Percentiles rank a stretch among this genome's conserved stretches.
Evolutionary conservation across 1,140 invertebrate species (phyloP).

Genomic region (Ceratitis capitata): DNA sequence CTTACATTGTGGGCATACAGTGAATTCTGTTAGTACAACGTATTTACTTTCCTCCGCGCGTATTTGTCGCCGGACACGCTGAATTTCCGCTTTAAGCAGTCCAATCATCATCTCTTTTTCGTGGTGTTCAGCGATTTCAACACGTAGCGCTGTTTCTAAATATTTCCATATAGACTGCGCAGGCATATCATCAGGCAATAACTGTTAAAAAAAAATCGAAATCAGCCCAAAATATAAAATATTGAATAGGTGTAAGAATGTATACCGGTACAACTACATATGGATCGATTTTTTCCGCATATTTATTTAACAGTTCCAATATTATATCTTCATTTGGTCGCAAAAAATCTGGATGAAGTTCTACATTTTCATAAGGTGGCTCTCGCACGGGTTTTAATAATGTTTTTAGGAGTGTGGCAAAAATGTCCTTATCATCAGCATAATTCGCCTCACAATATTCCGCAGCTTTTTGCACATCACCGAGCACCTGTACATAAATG

Average conservation of each 20-base stretch:
- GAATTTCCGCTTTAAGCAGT: slow-evolving; percentile 82
- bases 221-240: no score
- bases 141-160: slow-evolving; percentile 80
- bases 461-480: slow-evolving; percentile 83
- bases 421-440: slow-evolving; percentile 72
- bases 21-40: slow-evolving; percentile 84
- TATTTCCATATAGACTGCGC: slow-evolving; percentile 79
- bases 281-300: slow-evolving; percentile 85
- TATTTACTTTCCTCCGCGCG: slow-evolving; percentile 83
- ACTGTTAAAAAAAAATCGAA: slow-evolving; percentile 45
- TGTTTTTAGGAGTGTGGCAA: slow-evolving; percentile 73
- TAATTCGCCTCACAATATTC: slow-evolving; percentile 84
- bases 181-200: slow-evolving; percentile 80
- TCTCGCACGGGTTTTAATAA: slow-evolving; percentile 71
- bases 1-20: slow-evolving; percentile 89
- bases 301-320: slow-evolving; percentile 80
- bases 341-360: slow-evolving; percentile 68
- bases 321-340: slow-evolving; percentile 81
- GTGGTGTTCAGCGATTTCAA: slow-evolving; percentile 76
- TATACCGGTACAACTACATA: slow-evolving; percentile 68
- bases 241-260: no score
- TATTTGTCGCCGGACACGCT: slow-evolving; percentile 82
- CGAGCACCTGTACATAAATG: slow-evolving; percentile 87
- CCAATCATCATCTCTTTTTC: slow-evolving; percentile 82
- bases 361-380: slow-evolving; percentile 67